Percentiles rank a stretch among this genome's conserved stretches.
These are phyloP conservation scores for Myrmophylax atrothorax DNA, from an alignment of 2,113 vertebrate species.

Conservation along the genomic window DNA sequence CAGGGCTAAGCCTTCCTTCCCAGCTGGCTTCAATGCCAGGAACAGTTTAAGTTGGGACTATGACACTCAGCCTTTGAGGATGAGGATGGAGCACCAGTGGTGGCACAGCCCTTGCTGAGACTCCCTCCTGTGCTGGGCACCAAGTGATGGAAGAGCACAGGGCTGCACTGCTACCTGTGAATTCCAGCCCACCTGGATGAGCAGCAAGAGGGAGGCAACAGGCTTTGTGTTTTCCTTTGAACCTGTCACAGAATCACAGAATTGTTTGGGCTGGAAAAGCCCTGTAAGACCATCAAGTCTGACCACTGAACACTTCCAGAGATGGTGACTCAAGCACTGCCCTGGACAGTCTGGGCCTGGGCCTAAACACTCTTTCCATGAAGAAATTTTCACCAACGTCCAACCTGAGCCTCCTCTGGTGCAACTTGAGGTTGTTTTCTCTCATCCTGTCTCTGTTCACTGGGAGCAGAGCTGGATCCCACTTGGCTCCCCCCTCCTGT, in stretches of 20 bases:
- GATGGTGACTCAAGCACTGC: not conserved
- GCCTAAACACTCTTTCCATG: not conserved
- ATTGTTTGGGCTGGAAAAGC: not conserved
- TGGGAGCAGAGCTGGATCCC: accelerated
- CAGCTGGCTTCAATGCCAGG: not conserved
- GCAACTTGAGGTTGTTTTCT: accelerated
- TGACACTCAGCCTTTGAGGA: not conserved
- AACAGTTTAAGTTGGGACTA: not conserved
- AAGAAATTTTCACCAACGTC: not conserved
- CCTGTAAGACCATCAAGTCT: not conserved
- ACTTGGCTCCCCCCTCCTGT: not conserved
- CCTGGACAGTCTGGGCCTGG: not conserved
- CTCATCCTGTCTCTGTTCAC: not conserved
- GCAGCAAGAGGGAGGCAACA: not conserved
- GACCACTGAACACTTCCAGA: not conserved
- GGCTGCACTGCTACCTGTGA: not conserved
- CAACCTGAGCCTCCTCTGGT: not conserved
- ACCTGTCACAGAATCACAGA: not conserved
- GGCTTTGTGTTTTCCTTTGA: not conserved
- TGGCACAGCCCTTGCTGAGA: not conserved
- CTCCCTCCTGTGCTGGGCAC: not conserved
- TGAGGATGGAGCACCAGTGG: not conserved
- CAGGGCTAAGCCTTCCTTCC: not conserved
- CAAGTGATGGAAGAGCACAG: not conserved
- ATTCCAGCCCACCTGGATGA: accelerated